phyloP scores from a whole-genome alignment of 1,140 invertebrate species.

The Cydia fagiglandana region DNA sequence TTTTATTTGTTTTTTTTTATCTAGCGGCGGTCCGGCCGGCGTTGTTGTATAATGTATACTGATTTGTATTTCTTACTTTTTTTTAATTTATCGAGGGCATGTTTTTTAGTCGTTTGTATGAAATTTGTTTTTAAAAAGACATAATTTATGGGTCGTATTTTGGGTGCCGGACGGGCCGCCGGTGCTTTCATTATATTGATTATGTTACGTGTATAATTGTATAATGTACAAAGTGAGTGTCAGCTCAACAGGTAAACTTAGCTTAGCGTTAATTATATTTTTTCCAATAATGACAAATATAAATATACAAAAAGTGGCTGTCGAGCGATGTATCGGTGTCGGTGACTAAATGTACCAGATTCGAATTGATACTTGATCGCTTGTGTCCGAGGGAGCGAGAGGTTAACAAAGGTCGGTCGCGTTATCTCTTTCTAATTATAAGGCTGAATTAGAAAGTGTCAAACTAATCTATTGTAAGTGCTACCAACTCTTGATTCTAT shows the following conservation, averaged over 20 bases:
- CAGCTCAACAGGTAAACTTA: constrained; percentile 71
- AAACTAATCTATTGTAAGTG: constrained; percentile 40
- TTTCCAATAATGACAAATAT: constrained; percentile 67
- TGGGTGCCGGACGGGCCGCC: constrained; percentile 39
- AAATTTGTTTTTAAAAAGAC: constrained; percentile 55
- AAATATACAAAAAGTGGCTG: constrained; percentile 57
- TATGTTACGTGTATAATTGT: constrained; percentile 58
- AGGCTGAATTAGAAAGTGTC: constrained; percentile 78
- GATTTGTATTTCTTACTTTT: constrained; percentile 43
- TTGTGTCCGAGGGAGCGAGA: neutral
- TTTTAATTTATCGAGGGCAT: constrained; percentile 35
- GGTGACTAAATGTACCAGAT: constrained; percentile 33
- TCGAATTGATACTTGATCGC: constrained; percentile 11
- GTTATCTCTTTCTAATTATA: constrained; percentile 74
- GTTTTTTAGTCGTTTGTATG: constrained; percentile 37
- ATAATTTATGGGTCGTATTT: constrained; percentile 40
- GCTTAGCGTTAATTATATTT: constrained; percentile 68
- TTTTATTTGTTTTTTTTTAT: constrained; percentile 12
- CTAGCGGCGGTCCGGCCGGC: constrained; percentile 17
- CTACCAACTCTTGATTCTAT: constrained; percentile 34
- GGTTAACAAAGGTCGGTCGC: constrained; percentile 46
- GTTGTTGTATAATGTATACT: constrained; percentile 35
- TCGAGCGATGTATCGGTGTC: constrained; percentile 36
- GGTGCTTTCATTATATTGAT: constrained; percentile 24
- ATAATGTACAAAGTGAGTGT: constrained; percentile 77